phyloP scores from a whole-genome alignment of 2,888 invertebrate genomes.

The Siphlonurus alternatus region DNA sequence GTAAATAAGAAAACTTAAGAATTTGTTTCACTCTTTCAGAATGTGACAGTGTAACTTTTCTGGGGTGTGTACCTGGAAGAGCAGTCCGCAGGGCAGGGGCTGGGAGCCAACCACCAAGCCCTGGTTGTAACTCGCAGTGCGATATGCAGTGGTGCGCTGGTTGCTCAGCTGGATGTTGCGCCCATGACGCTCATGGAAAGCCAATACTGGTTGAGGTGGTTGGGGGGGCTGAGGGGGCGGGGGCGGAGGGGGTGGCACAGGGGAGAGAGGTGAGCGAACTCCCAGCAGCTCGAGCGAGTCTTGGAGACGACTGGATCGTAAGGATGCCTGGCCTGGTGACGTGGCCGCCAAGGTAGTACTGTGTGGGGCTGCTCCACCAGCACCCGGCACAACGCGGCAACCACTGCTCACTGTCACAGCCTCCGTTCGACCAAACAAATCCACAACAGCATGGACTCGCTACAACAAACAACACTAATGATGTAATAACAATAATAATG shows the following conservation, averaged over 20 bases:
- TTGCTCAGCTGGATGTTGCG: constrained; percentile 55
- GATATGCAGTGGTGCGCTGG: constrained; percentile 43
- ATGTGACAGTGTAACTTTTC: too few relatives aligned
- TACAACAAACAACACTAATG: constrained; percentile 24
- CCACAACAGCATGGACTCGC: constrained; percentile 69
- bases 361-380: constrained; percentile 22
- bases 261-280: constrained; percentile 10
- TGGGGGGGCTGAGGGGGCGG: constrained; percentile 10
- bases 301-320: constrained; percentile 14
- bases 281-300: constrained; percentile 19
- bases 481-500: background rate
- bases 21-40: too few relatives aligned
- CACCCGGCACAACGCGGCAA: background rate
- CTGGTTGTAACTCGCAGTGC: constrained; percentile 72
- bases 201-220: constrained; percentile 29
- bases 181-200: constrained; percentile 69
- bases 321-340: background rate
- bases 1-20: too few relatives aligned
- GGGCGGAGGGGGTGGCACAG: constrained; percentile 21
- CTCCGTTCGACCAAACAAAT: constrained; percentile 61
- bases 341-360: constrained; percentile 14
- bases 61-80: constrained; percentile 55
- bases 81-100: constrained; percentile 45
- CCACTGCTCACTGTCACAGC: constrained; percentile 49
- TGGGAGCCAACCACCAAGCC: constrained; percentile 53